These are phyloP conservation scores for Tringa solitaria DNA, from an alignment of 2,113 vertebrate genomes.

Conservation along the genomic window DNA sequence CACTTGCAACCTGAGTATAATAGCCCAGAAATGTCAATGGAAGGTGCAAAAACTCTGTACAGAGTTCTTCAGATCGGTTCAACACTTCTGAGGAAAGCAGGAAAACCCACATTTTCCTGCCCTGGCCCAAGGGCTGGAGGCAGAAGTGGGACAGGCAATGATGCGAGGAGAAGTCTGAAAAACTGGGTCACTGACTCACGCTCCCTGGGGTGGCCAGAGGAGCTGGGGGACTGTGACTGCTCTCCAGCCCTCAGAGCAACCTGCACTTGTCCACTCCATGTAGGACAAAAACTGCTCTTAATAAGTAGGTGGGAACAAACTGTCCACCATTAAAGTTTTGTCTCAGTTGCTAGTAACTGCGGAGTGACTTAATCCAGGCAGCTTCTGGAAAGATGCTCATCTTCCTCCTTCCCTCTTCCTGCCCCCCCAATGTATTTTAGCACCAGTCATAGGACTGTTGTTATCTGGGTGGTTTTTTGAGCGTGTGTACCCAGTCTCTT, in stretches of 20 bases:
- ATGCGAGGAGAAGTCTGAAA: background rate
- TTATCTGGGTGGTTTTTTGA: background rate
- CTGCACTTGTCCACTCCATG: background rate
- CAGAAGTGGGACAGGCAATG: background rate
- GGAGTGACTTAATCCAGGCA: background rate
- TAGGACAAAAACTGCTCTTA: background rate
- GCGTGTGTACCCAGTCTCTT: no score
- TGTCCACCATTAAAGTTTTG: background rate
- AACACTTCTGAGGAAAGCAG: background rate
- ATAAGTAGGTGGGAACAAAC: background rate
- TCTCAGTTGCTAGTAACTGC: background rate
- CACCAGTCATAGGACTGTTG: background rate
- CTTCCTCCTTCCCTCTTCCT: background rate
- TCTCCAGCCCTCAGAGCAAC: background rate
- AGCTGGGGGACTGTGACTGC: background rate
- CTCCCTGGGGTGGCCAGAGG: background rate
- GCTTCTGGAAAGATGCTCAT: background rate
- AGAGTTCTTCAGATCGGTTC: background rate
- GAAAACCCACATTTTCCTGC: rapidly evolving
- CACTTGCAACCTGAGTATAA: background rate
- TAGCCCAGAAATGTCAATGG: background rate
- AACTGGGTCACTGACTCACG: background rate
- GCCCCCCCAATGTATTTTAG: rapidly evolving
- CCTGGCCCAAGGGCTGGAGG: background rate
- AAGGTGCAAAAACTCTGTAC: background rate